Evolutionary conservation across 2,888 invertebrate species (phyloP).

Genomic region (Argyra leucocephala): DNA sequence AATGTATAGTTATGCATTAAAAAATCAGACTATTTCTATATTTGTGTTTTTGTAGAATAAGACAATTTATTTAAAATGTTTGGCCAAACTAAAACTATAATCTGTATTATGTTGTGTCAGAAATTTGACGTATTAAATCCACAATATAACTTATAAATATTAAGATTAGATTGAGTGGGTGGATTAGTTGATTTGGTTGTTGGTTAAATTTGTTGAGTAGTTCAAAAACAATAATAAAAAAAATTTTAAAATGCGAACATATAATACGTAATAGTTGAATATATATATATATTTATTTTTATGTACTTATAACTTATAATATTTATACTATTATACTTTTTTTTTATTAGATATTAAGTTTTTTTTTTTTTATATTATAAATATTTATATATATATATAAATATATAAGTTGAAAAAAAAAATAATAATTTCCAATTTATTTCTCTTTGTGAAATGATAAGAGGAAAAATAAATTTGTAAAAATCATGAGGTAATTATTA

Average conservation of each 20-base stretch:
- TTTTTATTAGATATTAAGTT: neutral
- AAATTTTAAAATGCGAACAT: neutral
- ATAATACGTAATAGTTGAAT: neutral
- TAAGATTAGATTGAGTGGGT: neutral
- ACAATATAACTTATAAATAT: neutral
- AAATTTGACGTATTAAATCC: slow-evolving; percentile 3
- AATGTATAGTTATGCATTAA: too few species aligned
- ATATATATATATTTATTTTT: neutral
- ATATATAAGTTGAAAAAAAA: neutral
- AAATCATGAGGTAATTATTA: slow-evolving; percentile 4
- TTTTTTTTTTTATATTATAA: neutral
- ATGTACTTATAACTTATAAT: neutral
- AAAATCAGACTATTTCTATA: too few species aligned
- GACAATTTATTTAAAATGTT: too few species aligned
- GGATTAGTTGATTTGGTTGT: neutral
- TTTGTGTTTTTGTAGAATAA: too few species aligned
- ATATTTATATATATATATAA: neutral
- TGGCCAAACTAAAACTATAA: neutral
- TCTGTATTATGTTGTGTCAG: neutral
- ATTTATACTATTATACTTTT: neutral
- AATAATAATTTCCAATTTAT: too few species aligned
- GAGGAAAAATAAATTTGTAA: neutral
- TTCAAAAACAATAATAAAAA: neutral
- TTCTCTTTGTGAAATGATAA: too few species aligned
- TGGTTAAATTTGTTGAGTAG: neutral